phyloP scores from a whole-genome alignment of 1,140 invertebrate species.

The Leptonema lineaticorne region DNA sequence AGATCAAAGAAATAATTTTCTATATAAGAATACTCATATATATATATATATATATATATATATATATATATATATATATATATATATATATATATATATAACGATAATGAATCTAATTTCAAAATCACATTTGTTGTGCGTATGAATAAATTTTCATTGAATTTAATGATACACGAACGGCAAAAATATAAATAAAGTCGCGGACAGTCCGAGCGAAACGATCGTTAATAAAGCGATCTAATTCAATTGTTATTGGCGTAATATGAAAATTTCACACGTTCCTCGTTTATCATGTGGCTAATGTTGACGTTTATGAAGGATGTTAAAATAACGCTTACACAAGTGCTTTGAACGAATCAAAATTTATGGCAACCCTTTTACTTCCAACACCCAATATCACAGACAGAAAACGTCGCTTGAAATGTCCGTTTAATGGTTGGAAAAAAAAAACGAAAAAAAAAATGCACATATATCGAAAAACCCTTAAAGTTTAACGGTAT shows the following conservation, averaged over 20 bases:
- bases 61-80: neutral
- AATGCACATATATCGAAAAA: neutral
- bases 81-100: neutral
- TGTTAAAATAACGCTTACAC: slow-evolving; percentile 17
- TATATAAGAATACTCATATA: neutral
- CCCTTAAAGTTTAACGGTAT: neutral
- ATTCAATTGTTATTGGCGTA: neutral
- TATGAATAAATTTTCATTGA: no score
- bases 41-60: neutral
- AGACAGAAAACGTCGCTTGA: neutral
- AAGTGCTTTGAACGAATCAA: neutral
- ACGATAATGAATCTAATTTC: neutral
- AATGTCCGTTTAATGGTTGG: neutral
- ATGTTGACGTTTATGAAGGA: slow-evolving; percentile 13
- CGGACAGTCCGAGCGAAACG: no score
- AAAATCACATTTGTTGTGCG: no score
- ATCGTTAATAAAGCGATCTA: neutral
- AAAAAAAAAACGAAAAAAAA: neutral
- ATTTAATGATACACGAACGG: no score
- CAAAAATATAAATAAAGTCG: no score
- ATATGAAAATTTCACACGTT: neutral
- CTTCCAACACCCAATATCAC: neutral
- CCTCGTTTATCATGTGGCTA: slow-evolving; percentile 7
- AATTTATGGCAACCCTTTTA: slow-evolving; percentile 11
- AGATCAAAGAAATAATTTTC: neutral